These are phyloP conservation scores for Caenorhabditis sp. DNA, from an alignment of 2,888 invertebrate genomes.

Conservation along the genomic window DNA sequence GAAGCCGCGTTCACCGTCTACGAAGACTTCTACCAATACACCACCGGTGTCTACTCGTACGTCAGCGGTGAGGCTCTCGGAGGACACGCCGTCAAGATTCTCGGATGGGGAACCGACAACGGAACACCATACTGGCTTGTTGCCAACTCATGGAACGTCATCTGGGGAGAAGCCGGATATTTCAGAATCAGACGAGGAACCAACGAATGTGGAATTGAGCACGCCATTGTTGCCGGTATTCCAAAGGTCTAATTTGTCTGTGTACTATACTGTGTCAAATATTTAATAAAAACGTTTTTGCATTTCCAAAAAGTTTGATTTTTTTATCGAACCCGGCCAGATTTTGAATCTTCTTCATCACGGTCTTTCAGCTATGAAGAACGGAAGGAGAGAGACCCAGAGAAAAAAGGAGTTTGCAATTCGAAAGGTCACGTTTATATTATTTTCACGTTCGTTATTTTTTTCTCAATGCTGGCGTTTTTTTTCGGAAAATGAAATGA, in stretches of 20 bases:
- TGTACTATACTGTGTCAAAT: no score
- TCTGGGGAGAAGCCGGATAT: constrained; percentile 82
- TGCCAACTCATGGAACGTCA: constrained; percentile 89
- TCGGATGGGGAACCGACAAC: constrained; percentile 83
- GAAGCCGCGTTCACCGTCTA: constrained; percentile 88
- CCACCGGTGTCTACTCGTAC: constrained; percentile 76
- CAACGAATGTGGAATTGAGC: constrained; percentile 53
- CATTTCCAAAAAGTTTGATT: no score
- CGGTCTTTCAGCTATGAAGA: no score
- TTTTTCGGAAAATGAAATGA: no score
- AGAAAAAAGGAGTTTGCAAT: no score
- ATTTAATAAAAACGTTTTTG: no score
- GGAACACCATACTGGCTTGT: constrained; percentile 85
- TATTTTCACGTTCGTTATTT: no score
- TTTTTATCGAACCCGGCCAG: no score
- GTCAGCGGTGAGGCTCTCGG: constrained; percentile 77
- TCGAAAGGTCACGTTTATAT: no score
- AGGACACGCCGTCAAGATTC: constrained; percentile 84
- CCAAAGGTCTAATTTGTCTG: constrained; percentile 46
- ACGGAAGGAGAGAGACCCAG: no score
- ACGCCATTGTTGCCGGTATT: constrained; percentile 46
- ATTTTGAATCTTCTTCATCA: no score
- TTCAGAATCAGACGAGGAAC: constrained; percentile 50
- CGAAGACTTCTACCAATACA: constrained; percentile 84
- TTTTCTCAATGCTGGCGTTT: no score